phyloP scores from a whole-genome alignment of 2,797 vertebrate species.

The Hypotaenidia philippensis region DNA sequence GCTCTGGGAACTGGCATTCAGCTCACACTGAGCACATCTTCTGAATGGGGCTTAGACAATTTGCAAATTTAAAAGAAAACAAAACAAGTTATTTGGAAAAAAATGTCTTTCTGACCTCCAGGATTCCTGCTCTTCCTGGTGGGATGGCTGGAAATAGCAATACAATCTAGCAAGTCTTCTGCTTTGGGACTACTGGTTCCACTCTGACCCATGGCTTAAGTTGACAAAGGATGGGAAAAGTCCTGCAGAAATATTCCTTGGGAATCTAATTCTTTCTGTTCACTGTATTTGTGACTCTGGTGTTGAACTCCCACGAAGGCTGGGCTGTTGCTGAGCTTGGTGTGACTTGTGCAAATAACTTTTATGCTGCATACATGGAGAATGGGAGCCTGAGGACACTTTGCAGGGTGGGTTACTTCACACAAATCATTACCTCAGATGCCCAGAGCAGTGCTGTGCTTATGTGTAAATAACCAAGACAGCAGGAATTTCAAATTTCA shows the following conservation, averaged over 20 bases:
- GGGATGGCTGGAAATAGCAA: constrained; percentile 26
- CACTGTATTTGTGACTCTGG: neutral
- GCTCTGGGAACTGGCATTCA: constrained; percentile 45
- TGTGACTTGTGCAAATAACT: neutral
- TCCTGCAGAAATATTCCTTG: constrained; percentile 16
- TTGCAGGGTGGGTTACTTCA: neutral
- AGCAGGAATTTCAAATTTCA: constrained; percentile 21
- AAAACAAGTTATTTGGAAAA: neutral
- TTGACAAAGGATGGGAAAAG: constrained; percentile 29
- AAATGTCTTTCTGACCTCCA: neutral
- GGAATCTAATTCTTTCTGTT: constrained; percentile 25
- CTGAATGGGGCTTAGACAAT: constrained; percentile 17
- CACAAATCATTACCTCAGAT: neutral
- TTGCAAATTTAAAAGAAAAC: constrained; percentile 4
- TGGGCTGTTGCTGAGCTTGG: neutral
- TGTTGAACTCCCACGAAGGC: constrained; percentile 35
- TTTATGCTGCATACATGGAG: neutral
- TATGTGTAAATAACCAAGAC: constrained; percentile 21
- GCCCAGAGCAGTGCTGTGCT: neutral
- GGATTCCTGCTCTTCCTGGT: constrained; percentile 16
- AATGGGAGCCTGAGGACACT: constrained; percentile 16
- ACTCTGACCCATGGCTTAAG: constrained; percentile 18
- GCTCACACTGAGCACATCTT: neutral
- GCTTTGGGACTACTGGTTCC: constrained; percentile 3
- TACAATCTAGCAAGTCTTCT: neutral